These are phyloP conservation scores for Sitobion miscanthi DNA, from an alignment of 1,140 invertebrate genomes.

Conservation along the genomic window DNA sequence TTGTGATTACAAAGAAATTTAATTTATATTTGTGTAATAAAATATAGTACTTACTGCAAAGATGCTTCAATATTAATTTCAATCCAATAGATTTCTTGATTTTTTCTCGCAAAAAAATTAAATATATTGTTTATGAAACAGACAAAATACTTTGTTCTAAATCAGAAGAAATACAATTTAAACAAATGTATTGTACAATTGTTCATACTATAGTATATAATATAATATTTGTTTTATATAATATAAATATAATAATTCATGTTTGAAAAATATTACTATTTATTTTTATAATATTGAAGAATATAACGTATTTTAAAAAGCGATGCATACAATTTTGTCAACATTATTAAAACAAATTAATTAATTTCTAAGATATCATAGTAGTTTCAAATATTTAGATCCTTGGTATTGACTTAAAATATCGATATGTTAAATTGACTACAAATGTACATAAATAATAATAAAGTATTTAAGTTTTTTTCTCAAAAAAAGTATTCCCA, in stretches of 20 bases:
- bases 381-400: no score
- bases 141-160: neutral
- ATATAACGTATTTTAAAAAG: neutral
- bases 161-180: neutral
- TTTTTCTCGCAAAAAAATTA: neutral
- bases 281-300: neutral
- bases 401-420: no score
- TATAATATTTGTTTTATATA: neutral
- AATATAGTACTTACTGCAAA: neutral
- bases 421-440: no score
- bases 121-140: neutral
- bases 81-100: neutral
- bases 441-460: no score
- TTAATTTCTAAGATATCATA: neutral
- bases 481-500: no score
- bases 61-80: neutral
- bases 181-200: neutral
- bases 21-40: neutral
- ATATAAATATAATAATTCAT: no score
- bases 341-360: neutral
- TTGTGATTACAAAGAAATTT: neutral
- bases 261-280: neutral
- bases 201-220: neutral
- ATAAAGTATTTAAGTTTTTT: no score
- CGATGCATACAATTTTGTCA: neutral